Evolutionary conservation across 2,888 invertebrate genomes (phyloP), one percentile per base, ranked within the genome.

Genomic region (Laothoe populi): DNA sequence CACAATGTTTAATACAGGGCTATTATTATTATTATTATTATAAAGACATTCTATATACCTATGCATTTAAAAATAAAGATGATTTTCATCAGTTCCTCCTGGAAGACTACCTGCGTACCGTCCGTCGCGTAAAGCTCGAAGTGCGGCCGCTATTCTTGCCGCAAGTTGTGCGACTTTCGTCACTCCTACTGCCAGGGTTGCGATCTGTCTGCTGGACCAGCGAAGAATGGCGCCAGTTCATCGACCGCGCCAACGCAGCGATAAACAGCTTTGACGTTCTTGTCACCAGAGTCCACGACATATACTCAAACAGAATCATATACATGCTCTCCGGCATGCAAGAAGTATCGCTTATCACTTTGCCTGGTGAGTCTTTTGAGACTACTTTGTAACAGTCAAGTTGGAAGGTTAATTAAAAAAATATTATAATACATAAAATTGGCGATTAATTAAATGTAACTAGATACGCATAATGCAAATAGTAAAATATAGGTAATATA

Each of bases 111-210:
- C 88, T 96, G 38, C 90, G 93, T 57, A 95, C 96, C 1, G 96
- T 97, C 0, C 94, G 95, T 61, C 94, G 95, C 35, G 97, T 97
- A 0, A 97, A 97, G 78, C 88, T 96, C 49, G 98, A 98, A 88
- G 97, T 98, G 16, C 95, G 98, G n/a, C 97, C 98, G 23, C 91
- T 99, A 59, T 96, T 99, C 81, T 93, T 98, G 38, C 98, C 98
- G 0, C 98, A 98, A 92, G 93, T 98, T 66, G 96, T 97, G 26
- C 95, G 96, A 24, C 94, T 99, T 13, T 96, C 97, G 2, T 95
- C 96, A 10, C 95, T 97, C 69, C 90, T 99, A 24, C 95, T 96
- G 62, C 98, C 98, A 0, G 98, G 97, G 0, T 88, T 98, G 31
- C 95, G 94, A 23, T 94, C 94, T 11, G 94, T 98, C 13, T 96